phyloP scores from a whole-genome alignment of 2,797 vertebrate species.

The Mycteria americana region DNA sequence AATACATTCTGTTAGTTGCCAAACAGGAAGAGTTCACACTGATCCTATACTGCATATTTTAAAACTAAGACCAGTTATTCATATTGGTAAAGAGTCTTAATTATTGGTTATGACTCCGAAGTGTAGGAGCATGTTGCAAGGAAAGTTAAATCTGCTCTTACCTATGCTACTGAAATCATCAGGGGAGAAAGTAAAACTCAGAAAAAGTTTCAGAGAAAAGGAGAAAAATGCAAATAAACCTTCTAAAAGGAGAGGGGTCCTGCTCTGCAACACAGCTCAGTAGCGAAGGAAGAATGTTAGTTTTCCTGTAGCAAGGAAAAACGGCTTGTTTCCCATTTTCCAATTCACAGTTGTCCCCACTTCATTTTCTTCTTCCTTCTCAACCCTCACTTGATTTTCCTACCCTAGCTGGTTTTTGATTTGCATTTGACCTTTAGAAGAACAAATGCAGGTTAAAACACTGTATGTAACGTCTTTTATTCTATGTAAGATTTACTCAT shows the following conservation, averaged over 20 bases:
- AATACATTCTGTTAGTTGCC: background rate
- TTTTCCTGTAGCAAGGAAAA: background rate
- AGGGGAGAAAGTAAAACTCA: background rate
- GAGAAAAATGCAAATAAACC: background rate
- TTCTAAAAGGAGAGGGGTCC: background rate
- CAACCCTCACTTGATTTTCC: background rate
- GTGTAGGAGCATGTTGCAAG: background rate
- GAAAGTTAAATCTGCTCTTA: background rate
- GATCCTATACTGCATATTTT: background rate
- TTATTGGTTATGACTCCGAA: background rate
- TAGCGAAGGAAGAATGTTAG: background rate
- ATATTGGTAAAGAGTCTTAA: background rate
- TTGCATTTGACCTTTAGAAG: background rate
- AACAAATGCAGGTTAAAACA: background rate
- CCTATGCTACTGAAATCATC: background rate
- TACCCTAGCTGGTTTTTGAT: background rate
- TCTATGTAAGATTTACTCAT: background rate
- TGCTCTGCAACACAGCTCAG: background rate
- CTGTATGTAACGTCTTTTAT: background rate
- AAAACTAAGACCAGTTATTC: background rate
- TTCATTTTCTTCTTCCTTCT: background rate
- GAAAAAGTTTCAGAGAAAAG: background rate
- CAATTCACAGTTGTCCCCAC: background rate
- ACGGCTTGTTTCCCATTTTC: background rate
- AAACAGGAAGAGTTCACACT: background rate